Base-by-base conservation (phyloP, 2,888 invertebrate genomes). In the Ormyrus rosae region DNA sequence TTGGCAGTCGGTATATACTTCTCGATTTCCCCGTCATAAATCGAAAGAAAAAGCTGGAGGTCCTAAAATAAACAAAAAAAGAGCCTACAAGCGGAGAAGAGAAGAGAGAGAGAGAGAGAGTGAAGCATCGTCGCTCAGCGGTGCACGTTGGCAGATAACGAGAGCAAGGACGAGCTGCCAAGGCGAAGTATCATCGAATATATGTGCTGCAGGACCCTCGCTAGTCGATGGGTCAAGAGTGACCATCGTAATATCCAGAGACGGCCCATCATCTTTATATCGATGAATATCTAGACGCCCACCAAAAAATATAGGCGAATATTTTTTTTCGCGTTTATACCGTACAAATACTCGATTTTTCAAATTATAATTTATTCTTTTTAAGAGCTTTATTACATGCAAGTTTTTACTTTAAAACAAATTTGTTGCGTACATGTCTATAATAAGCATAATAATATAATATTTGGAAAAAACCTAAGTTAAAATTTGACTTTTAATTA, bases 161-260 rank as follows among this genome's bases (percentile, higher is more conserved):
- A 77, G 77, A 77, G 56, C 77, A 77, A 77, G 77, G 77, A 77
- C 77, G 70, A 77, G 63, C 53, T 55, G 63, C 46, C 77, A 63
- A 63, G 61, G 63, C 55, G 46, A 70, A 77, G 69, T 77, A 64
- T 6, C 64, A 64, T 56, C 50, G 60, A 63, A n/a, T 61, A 69
- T 48, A 56, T 65, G 10, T 13, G 10, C 13, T 46, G 4, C 45
- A 11, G 45, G n/a, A 55, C n/a, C n/a, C 61, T 10, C 55, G 13
- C 13, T 48, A 56, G 73, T 34, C 55, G 65, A 65, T 65, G 50
- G 46, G 48, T 48, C 48, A 56, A 6, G 56, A 50, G 58, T 34
- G 19, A 64, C 55, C 48, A 50, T 58, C 55, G 69, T 19, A 69
- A 58, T 69, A 69, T 69, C 73, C 56, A 73, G 73, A 48, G 56